A percentile compares a stretch with the other conserved stretches of the same genome.
Conservation (phyloP, 2,888 invertebrate genomes). For the Pterobdella sp. region DNA sequence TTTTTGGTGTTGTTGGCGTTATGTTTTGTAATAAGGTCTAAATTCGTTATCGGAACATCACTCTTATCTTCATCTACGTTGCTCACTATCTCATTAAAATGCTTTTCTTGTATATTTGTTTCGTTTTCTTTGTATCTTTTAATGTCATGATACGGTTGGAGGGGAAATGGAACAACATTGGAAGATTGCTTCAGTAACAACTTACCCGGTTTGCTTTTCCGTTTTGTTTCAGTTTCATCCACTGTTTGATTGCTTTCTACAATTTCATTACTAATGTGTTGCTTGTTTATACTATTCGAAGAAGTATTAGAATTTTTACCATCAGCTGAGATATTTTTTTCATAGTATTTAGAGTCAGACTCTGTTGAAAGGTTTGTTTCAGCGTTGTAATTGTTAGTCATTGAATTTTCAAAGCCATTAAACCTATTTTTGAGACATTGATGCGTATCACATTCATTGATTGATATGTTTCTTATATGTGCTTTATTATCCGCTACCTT, state of each 20-base stretch:
- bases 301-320: background rate
- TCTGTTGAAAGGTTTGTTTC: too few species aligned
- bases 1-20: constrained; percentile 1
- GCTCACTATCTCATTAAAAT: background rate
- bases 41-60: constrained; percentile 14
- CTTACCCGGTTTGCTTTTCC: constrained; percentile 16
- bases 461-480: too few species aligned
- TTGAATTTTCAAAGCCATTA: background rate
- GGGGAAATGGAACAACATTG: background rate
- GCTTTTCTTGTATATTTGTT: background rate
- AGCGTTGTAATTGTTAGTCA: background rate
- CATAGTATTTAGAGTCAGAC: too few species aligned
- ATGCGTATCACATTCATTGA: too few species aligned
- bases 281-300: background rate
- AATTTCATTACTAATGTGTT: background rate
- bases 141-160: constrained; percentile 21
- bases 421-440: background rate
- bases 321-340: background rate
- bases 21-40: constrained; percentile 12
- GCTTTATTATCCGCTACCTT: too few species aligned
- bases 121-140: background rate
- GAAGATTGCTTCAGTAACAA: constrained; percentile 10
- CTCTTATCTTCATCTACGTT: background rate
- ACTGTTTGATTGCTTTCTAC: background rate
- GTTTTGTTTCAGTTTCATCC: background rate